Conservation (phyloP, 2,113 vertebrate species). For the Hemiprocne comata region DNA sequence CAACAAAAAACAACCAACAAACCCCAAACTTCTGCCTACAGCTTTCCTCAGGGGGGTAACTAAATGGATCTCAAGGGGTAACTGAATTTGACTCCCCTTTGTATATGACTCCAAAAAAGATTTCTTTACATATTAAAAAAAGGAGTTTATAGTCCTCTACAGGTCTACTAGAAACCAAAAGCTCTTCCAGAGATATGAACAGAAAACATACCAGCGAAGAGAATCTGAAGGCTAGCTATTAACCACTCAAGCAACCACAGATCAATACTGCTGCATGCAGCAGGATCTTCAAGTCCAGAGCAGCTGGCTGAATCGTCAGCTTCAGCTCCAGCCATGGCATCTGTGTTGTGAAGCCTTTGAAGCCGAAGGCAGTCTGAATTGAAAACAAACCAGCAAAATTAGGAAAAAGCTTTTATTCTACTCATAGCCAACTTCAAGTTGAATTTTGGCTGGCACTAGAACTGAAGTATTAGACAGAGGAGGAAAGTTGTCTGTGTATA, state of each 20-base stretch:
- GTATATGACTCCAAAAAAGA: background rate
- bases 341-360: background rate
- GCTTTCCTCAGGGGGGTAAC: background rate
- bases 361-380: background rate
- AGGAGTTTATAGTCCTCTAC: background rate
- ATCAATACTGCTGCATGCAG: background rate
- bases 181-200: background rate
- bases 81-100: background rate
- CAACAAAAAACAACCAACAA: background rate
- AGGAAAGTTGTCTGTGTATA: constrained; percentile 34
- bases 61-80: background rate
- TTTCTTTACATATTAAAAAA: background rate
- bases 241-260: background rate
- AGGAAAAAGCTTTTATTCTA: background rate
- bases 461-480: constrained; percentile 36
- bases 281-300: background rate
- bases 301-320: background rate
- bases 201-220: background rate
- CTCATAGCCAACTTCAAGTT: background rate
- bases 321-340: background rate
- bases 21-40: background rate
- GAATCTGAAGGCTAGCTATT: background rate
- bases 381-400: constrained; percentile 26
- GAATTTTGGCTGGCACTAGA: constrained; percentile 22
- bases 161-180: background rate